Evolutionary conservation across 2,797 vertebrate species (phyloP).

Genomic region (Triplophysa yarkandensis): DNA sequence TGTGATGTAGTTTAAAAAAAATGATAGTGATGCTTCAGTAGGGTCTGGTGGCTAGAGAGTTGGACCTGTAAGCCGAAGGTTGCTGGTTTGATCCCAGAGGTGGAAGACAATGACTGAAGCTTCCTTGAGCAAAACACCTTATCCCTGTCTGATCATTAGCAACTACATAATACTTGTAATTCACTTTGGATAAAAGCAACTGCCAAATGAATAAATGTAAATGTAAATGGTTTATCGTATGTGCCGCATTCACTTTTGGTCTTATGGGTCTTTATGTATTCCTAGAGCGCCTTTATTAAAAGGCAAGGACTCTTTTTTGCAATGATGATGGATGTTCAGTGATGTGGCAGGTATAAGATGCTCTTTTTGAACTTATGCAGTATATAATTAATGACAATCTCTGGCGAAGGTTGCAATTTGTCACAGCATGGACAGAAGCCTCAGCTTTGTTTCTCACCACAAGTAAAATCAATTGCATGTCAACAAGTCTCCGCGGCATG

Average conservation of each 20-base stretch:
- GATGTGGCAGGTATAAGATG: conserved; percentile 20
- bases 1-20: background rate
- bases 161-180: no score
- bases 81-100: no score
- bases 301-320: background rate
- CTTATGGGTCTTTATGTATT: background rate
- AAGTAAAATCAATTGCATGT: background rate
- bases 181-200: no score
- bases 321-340: background rate
- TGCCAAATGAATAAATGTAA: no score
- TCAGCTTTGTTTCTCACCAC: background rate
- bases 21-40: background rate
- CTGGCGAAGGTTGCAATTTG: background rate
- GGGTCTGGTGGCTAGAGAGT: no score
- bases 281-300: background rate
- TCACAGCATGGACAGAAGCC: background rate
- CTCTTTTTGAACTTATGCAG: background rate
- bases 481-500: background rate
- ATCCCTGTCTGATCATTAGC: no score
- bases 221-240: background rate
- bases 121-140: no score
- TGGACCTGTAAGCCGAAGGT: no score
- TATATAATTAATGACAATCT: conserved; percentile 7
- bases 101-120: no score
- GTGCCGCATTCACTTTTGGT: background rate